phyloP scores from a whole-genome alignment of 2,113 vertebrate species.

The Lates calcarifer region DNA sequence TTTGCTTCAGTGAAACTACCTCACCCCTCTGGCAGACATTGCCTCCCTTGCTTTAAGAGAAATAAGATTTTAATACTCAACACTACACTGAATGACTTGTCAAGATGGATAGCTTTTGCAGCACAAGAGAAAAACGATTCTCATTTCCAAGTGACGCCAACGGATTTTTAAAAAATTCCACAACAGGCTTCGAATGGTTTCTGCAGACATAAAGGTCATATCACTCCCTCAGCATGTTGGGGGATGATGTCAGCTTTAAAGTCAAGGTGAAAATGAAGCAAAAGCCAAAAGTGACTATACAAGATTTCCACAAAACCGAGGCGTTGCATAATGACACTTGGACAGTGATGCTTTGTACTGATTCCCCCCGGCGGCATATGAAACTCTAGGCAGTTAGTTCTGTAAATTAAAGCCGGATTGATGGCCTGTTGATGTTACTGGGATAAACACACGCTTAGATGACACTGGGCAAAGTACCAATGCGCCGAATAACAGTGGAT shows the following conservation, averaged over 20 bases:
- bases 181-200: constrained; percentile 55
- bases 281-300: constrained; percentile 38
- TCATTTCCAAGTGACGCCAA: constrained; percentile 56
- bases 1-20: constrained; percentile 27
- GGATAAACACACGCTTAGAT: constrained; percentile 7
- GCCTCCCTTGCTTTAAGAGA: constrained; percentile 22
- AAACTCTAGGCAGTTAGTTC: constrained; percentile 39
- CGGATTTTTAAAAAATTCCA: constrained; percentile 21
- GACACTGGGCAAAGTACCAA: constrained; percentile 5
- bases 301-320: constrained; percentile 34
- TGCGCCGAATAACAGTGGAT: constrained; percentile 39
- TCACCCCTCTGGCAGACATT: constrained; percentile 24
- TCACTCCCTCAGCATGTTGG: constrained; percentile 52
- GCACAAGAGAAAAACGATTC: constrained; percentile 43
- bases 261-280: constrained; percentile 48
- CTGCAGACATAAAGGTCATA: constrained; percentile 61
- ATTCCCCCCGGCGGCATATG: constrained; percentile 24
- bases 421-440: constrained; percentile 35
- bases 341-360: constrained; percentile 31
- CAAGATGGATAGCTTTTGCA: constrained; percentile 55
- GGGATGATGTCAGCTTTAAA: constrained; percentile 65
- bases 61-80: constrained; percentile 47
- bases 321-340: constrained; percentile 47
- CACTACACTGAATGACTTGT: constrained; percentile 50
- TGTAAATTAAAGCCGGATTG: constrained; percentile 51